Percentiles rank a stretch among this genome's conserved stretches.
These are phyloP conservation scores for Ryuthela nishihirai DNA, from an alignment of 2,888 invertebrate species.

Conservation along the genomic window DNA sequence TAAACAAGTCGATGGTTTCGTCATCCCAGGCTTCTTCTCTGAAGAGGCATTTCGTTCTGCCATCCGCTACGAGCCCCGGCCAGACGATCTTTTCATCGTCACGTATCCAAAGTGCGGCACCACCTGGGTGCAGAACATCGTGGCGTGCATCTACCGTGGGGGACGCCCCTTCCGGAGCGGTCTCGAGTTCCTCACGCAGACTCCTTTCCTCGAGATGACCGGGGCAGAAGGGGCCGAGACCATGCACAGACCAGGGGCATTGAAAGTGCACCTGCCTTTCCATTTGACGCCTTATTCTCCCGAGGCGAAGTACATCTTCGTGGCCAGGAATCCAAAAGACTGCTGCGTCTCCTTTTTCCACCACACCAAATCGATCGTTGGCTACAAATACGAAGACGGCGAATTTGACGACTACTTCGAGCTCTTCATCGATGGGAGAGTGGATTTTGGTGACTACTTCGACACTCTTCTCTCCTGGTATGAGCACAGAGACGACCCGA, in stretches of 20 bases:
- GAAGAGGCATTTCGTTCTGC: constrained; percentile 12
- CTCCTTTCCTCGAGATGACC: constrained; percentile 25
- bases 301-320: constrained; percentile 24
- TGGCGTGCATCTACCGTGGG: constrained; percentile 14
- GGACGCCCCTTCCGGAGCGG: constrained; percentile 13
- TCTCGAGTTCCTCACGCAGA: constrained; percentile 9
- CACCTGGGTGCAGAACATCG: constrained; percentile 34
- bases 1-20: constrained; percentile 17
- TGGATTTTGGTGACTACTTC: constrained; percentile 41
- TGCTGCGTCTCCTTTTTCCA: constrained; percentile 52
- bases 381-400: constrained; percentile 18
- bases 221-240: constrained; percentile 14
- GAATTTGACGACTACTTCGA: constrained; percentile 49
- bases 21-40: constrained; percentile 11
- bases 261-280: constrained; percentile 38
- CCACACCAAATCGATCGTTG: constrained; percentile 42
- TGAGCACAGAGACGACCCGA: constrained; percentile 43
- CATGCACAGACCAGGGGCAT: constrained; percentile 25
- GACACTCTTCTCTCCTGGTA: constrained; percentile 38
- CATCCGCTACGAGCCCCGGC: constrained; percentile 21
- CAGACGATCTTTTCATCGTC: constrained; percentile 28
- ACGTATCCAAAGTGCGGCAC: constrained; percentile 38
- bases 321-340: constrained; percentile 52
- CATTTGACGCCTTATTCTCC: constrained; percentile 12
- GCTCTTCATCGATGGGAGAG: constrained; percentile 50